Conservation (phyloP, 2,113 vertebrate species). For the Octodon degus region DNA sequence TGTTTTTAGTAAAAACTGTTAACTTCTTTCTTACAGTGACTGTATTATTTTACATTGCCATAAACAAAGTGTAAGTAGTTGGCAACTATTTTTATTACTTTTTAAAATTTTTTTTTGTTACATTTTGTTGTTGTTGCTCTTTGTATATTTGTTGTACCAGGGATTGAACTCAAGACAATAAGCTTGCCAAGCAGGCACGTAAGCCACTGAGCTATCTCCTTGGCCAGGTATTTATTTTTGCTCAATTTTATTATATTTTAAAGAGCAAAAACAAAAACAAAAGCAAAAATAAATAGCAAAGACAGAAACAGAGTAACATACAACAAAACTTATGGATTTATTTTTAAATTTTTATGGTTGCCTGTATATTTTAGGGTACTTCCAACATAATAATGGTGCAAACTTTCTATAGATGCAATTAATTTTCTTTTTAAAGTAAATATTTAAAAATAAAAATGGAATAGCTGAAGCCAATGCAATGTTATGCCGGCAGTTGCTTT, state of each 20-base stretch:
- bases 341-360: not conserved
- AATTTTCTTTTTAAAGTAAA: not conserved
- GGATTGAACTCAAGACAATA: no score
- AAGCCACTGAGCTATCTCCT: no score
- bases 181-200: no score
- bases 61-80: not conserved
- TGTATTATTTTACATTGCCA: not conserved
- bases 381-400: not conserved
- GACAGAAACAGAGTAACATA: no score
- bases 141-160: no score
- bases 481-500: not conserved
- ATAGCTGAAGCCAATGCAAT: not conserved
- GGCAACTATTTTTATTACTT: not conserved
- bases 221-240: no score
- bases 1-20: not conserved
- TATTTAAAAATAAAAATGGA: slow-evolving; percentile 23
- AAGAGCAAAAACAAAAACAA: no score
- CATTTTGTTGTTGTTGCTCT: no score
- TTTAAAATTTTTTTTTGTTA: no score
- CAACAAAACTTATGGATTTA: not conserved
- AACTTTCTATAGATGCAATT: not conserved
- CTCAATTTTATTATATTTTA: no score
- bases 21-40: not conserved
- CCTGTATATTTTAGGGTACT: not conserved
- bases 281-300: no score